phyloP scores from a whole-genome alignment of 2,113 vertebrate genomes.

The Phyllostomus discolor region DNA sequence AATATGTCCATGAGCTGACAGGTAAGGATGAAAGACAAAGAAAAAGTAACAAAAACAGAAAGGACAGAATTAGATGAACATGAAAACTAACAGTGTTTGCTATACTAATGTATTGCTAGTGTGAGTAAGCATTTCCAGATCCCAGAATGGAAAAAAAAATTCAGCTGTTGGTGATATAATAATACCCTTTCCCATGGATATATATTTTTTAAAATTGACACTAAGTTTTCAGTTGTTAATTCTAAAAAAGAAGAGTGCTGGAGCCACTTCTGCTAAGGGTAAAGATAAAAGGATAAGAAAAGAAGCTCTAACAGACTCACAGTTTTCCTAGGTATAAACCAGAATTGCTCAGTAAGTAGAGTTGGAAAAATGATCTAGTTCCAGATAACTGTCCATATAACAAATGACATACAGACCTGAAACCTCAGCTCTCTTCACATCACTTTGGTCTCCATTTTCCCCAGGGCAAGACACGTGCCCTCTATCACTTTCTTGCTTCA shows the following conservation, averaged over 20 bases:
- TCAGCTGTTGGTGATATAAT: background rate
- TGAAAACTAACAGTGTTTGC: background rate
- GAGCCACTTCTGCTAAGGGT: conserved; percentile 9
- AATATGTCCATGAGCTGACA: background rate
- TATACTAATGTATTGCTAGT: background rate
- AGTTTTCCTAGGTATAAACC: background rate
- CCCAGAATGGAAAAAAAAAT: background rate
- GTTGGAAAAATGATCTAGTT: background rate
- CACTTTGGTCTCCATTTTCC: conserved; percentile 36
- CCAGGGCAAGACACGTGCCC: background rate
- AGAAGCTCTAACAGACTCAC: background rate
- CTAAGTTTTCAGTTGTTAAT: conserved; percentile 27
- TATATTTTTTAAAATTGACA: background rate
- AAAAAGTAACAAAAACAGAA: background rate
- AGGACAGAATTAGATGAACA: background rate
- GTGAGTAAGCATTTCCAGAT: background rate
- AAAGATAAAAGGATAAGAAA: background rate
- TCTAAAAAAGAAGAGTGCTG: conserved; percentile 26
- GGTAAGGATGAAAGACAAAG: background rate
- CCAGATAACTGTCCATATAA: background rate
- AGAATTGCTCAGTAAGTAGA: background rate
- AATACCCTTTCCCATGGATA: background rate
- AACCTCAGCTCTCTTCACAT: background rate
- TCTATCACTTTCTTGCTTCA: conserved; percentile 39
- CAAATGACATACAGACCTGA: background rate